Conservation (phyloP, 1,140 invertebrate genomes). For the Samia ricini region DNA sequence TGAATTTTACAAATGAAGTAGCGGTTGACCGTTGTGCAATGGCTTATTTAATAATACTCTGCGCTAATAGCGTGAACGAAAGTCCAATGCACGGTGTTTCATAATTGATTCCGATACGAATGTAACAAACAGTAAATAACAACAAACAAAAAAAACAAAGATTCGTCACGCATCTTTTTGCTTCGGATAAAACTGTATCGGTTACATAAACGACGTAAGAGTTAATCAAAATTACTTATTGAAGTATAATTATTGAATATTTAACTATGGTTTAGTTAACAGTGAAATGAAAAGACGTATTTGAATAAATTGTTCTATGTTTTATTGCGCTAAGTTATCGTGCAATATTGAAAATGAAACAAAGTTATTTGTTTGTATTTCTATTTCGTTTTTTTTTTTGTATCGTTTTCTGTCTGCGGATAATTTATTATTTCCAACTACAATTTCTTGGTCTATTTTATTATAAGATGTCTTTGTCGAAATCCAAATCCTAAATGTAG, state of each 20-base stretch:
- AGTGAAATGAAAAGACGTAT: too few species aligned
- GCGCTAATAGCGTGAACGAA: conserved; percentile 23
- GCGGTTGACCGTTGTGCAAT: conserved; percentile 26
- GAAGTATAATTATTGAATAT: too few species aligned
- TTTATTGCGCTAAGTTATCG: too few species aligned
- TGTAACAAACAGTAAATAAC: conserved; percentile 29
- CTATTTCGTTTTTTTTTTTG: too few species aligned
- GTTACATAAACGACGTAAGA: conserved; percentile 23
- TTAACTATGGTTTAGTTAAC: too few species aligned
- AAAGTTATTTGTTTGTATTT: too few species aligned
- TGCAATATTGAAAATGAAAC: too few species aligned
- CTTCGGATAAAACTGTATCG: conserved; percentile 13
- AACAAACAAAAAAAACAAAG: conserved; percentile 14
- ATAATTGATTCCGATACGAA: conserved; percentile 27
- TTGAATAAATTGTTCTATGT: too few species aligned
- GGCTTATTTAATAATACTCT: conserved; percentile 28
- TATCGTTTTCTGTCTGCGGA: too few species aligned
- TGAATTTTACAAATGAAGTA: conserved; percentile 23
- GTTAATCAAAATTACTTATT: background rate
- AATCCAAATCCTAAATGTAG: background rate
- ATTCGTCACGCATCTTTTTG: conserved; percentile 23
- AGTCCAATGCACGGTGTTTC: conserved; percentile 23
- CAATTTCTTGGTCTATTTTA: background rate
- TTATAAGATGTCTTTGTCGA: background rate
- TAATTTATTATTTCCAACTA: background rate